Base-by-base conservation (phyloP, 1,140 invertebrate species). In the Armadillidium nasatum region DNA sequence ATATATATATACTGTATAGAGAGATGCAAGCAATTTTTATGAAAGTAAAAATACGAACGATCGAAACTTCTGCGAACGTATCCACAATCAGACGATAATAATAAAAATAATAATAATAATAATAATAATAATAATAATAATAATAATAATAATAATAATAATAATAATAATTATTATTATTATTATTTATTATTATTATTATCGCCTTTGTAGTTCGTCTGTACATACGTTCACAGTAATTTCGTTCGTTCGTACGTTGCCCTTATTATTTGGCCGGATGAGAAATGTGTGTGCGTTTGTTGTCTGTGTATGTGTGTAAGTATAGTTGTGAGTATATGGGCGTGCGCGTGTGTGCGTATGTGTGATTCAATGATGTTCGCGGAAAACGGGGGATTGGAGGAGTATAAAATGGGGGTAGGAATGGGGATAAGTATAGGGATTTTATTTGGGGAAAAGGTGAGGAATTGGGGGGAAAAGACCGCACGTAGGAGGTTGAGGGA, bases 301-400 rank as follows among this genome's bases (percentile, higher is more conserved):
- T 13, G 11, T 1, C 19, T 15, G 50, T 60, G 19, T 33, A 33
- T 33, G 33, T 33, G 33, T 33, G 33, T 33, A 33, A 33, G 33
- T 33, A 33, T 1, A 33, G 33, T 44, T 45, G 7, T 23, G 73
- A 44, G 73, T 43, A 70, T 71, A 70, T 76, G 75, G 44, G 70
- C 71, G 44, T 71, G 75, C 72, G 69, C 67, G 75, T 43, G 69
- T 67, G 75, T 67, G 75, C 71, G 75, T 76, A 43, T 66, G 50
- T 72, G 33, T 72, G 70, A 72, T 54, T 72, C 50, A 73, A 72
- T 77, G 72, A 70, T 73, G 71, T 71, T 69, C 67, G 68, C 67
- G 67, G 74, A 54, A 69, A 76, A 71, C 69, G 72, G 50, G 19
- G 50, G 50, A 60, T 2, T 60, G 50, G 19, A 60, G 50, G 50